Conservation (phyloP, 2,113 vertebrate genomes). For the Gobiocypris rarus region DNA sequence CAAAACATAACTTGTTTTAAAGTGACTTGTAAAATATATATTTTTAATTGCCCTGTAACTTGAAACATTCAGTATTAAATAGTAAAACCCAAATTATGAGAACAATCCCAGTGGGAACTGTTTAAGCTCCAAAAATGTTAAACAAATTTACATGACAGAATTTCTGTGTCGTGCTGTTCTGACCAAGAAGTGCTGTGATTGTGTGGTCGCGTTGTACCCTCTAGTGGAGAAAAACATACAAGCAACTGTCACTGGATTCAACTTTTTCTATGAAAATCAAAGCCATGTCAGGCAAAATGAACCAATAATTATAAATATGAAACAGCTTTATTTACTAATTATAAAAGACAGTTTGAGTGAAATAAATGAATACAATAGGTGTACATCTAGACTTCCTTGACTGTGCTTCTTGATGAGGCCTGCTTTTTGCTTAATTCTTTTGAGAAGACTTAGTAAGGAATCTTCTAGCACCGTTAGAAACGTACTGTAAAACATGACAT, state of each 20-base stretch:
- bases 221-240: conserved; percentile 40
- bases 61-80: background rate
- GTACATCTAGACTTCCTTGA: background rate
- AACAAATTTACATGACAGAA: background rate
- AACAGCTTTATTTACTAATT: background rate
- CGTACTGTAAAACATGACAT: conserved; percentile 10
- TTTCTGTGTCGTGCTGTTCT: background rate
- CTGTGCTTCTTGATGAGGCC: background rate
- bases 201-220: conserved; percentile 26
- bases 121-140: background rate
- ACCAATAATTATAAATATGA: conserved; percentile 12
- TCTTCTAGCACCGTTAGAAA: conserved; percentile 30
- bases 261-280: background rate
- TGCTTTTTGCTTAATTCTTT: conserved; percentile 18
- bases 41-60: background rate
- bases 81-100: background rate
- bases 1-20: background rate
- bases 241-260: background rate
- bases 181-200: too few species aligned
- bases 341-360: background rate
- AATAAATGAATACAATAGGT: background rate
- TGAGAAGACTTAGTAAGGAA: conserved; percentile 6
- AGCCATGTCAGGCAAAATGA: background rate
- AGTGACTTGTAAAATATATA: background rate
- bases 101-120: background rate